Evolutionary conservation across 2,888 invertebrate genomes (phyloP).

Genomic region (Euplexia lucipara): DNA sequence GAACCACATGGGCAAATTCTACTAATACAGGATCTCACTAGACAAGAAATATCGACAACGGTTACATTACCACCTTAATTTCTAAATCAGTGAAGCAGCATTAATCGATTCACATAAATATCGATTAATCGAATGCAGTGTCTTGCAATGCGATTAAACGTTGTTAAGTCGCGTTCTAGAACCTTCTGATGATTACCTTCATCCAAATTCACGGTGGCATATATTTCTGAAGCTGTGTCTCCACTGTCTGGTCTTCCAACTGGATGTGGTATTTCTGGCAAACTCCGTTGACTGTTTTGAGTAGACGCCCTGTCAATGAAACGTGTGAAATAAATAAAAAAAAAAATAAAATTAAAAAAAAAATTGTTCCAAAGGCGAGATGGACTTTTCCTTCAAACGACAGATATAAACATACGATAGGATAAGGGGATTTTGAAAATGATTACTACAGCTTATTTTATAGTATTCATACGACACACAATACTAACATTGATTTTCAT

Average conservation of each 20-base stretch:
- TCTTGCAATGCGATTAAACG: conserved; percentile 24
- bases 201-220: conserved; percentile 94
- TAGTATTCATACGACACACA: neutral
- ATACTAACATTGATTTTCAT: too few relatives aligned
- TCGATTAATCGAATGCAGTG: conserved; percentile 45
- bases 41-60: conserved; percentile 23
- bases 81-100: conserved; percentile 36
- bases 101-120: conserved; percentile 52
- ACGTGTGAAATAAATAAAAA: conserved; percentile 16
- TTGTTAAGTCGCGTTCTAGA: conserved; percentile 24
- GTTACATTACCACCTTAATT: conserved; percentile 27
- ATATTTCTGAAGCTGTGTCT: conserved; percentile 96
- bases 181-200: conserved; percentile 75
- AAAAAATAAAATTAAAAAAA: neutral
- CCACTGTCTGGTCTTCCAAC: conserved; percentile 92
- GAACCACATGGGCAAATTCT: conserved; percentile 35
- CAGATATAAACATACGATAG: neutral
- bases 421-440: conserved; percentile 1
- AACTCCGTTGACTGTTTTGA: conserved; percentile 93
- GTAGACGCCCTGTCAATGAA: conserved; percentile 83
- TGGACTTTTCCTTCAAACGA: conserved; percentile 24
- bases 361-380: neutral
- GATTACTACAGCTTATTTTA: neutral
- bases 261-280: conserved; percentile 95
- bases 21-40: conserved; percentile 20